These are phyloP conservation scores for Drosophila koepferae DNA, from an alignment of 2,888 invertebrate genomes.

Conservation along the genomic window DNA sequence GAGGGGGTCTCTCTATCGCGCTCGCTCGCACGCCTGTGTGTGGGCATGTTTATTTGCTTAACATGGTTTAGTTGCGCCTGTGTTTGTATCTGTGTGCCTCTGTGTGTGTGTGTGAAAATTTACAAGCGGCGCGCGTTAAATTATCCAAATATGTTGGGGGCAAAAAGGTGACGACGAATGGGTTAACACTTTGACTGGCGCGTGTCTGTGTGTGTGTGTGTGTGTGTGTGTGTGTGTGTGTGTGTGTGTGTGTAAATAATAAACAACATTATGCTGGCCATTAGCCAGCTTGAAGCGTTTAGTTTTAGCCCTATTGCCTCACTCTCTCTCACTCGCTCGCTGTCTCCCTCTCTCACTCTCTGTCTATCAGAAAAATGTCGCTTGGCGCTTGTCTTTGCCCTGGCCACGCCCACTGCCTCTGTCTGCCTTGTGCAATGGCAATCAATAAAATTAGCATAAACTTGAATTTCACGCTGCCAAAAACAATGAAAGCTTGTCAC, in stretches of 20 bases:
- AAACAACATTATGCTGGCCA: conserved; percentile 13
- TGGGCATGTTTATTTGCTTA: conserved; percentile 73
- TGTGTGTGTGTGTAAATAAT: conserved; percentile 20
- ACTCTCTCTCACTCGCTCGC: not conserved
- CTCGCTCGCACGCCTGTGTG: conserved; percentile 13
- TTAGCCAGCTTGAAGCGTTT: conserved; percentile 8
- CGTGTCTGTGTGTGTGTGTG: conserved; percentile 21
- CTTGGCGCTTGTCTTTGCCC: not conserved
- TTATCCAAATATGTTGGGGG: conserved; percentile 79
- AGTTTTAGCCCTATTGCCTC: not conserved
- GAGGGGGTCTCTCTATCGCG: conserved; percentile 4
- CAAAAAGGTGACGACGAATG: conserved; percentile 80
- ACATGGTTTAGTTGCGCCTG: conserved; percentile 73
- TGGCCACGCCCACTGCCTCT: conserved; percentile 37
- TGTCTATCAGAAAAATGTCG: not conserved
- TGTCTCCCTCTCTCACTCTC: not conserved
- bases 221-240: not conserved
- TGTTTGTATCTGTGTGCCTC: conserved; percentile 30
- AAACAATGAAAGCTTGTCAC: conserved; percentile 52
- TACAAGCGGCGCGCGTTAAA: conserved; percentile 79
- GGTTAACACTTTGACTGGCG: conserved; percentile 71
- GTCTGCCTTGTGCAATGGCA: conserved; percentile 30
- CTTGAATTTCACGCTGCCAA: conserved; percentile 65
- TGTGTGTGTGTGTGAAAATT: conserved; percentile 64
- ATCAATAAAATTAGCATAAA: conserved; percentile 77